phyloP scores from a whole-genome alignment of 37 sponge, comb jelly and placozoan genomes.

The Trichoplax adhaerens region DNA sequence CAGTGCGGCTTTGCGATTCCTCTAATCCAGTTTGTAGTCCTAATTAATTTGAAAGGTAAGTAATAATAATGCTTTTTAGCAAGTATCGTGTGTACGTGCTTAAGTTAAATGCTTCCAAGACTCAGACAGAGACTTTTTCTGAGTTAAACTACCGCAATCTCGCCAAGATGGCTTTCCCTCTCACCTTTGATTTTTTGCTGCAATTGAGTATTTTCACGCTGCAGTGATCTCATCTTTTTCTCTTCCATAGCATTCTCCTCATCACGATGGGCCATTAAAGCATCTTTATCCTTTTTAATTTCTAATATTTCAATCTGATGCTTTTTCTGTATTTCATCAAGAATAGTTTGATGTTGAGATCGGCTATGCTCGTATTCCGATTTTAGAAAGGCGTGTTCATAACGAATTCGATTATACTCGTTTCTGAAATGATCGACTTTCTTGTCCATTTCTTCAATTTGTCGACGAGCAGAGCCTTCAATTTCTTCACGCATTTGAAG shows the following conservation, averaged over 20 bases:
- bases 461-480: slow-evolving; percentile 7
- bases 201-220: slow-evolving; percentile 16
- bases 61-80: no score
- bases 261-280: slow-evolving; percentile 11
- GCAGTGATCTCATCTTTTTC: slow-evolving; percentile 32
- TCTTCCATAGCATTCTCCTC: slow-evolving; percentile 30
- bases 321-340: slow-evolving; percentile 25
- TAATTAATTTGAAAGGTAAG: no score
- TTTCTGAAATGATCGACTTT: not conserved
- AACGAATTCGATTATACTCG: slow-evolving; percentile 35
- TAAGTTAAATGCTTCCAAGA: no score
- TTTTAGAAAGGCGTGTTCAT: slow-evolving; percentile 29
- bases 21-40: no score
- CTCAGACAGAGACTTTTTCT: no score
- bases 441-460: no score
- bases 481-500: slow-evolving; percentile 17
- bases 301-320: slow-evolving; percentile 24
- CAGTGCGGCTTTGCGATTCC: no score
- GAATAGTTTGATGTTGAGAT: slow-evolving; percentile 16
- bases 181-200: no score
- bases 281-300: slow-evolving; percentile 12
- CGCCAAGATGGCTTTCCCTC: no score
- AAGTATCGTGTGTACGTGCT: no score
- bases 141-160: no score
- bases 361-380: slow-evolving; percentile 25